Conservation (phyloP, 2,113 vertebrate genomes). For the Sphyrna mokarran region DNA sequence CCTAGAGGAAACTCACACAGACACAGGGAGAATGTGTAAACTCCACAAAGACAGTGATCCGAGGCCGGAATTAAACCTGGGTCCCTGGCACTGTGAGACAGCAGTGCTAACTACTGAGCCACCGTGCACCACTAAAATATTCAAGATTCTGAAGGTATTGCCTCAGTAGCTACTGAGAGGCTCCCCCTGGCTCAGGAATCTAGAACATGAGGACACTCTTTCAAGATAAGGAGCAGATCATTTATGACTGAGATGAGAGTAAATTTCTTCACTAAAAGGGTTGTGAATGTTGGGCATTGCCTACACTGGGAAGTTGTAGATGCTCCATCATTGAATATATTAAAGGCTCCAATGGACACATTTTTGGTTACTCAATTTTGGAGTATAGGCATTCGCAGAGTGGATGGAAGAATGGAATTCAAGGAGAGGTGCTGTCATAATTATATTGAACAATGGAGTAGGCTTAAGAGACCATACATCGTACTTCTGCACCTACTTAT, state of each 20-base stretch:
- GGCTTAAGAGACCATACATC: too few relatives aligned
- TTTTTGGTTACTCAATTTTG: neutral
- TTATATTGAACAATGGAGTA: neutral
- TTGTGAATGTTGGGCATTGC: neutral
- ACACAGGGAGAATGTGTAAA: too few relatives aligned
- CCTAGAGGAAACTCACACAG: too few relatives aligned
- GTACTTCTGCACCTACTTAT: too few relatives aligned
- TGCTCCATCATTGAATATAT: neutral
- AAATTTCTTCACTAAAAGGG: neutral
- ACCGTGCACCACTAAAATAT: neutral
- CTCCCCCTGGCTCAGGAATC: neutral
- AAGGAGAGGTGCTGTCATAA: neutral
- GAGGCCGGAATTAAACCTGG: too few relatives aligned
- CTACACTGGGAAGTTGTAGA: neutral
- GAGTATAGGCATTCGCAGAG: neutral
- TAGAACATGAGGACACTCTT: neutral
- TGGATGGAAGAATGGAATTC: neutral
- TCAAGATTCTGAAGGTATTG: neutral
- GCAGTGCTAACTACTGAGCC: too few relatives aligned
- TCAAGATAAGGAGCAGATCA: neutral
- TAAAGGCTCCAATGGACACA: neutral
- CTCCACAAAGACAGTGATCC: too few relatives aligned
- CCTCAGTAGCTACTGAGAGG: neutral
- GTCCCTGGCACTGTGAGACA: too few relatives aligned
- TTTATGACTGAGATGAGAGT: neutral